phyloP scores from a whole-genome alignment of 2,888 invertebrate species.

The Digitonthophagus gazella region DNA sequence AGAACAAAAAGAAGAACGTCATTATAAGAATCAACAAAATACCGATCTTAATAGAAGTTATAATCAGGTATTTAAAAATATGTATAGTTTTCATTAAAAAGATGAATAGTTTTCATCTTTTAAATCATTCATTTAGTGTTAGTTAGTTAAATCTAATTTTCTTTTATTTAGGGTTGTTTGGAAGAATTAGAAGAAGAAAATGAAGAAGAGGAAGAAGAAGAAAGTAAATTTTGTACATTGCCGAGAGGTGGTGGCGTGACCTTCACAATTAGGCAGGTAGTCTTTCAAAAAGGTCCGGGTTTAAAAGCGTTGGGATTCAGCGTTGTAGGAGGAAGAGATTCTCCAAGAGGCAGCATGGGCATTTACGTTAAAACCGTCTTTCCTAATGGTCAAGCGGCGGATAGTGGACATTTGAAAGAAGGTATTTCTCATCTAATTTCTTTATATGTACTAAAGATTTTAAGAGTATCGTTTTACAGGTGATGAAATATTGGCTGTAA shows the following conservation, averaged over 20 bases:
- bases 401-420: conserved; percentile 78
- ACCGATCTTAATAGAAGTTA: conserved; percentile 7
- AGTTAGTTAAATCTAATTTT: neutral
- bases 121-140: neutral
- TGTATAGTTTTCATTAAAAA: conserved; percentile 1
- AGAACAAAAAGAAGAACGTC: conserved; percentile 5
- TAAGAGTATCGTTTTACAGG: conserved; percentile 59
- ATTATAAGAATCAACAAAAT: conserved; percentile 15
- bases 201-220: conserved; percentile 54
- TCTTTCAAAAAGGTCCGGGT: conserved; percentile 76
- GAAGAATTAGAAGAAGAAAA: conserved; percentile 46
- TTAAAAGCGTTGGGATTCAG: conserved; percentile 87
- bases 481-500: conserved; percentile 89
- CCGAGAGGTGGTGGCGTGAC: conserved; percentile 59
- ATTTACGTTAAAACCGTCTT: conserved; percentile 85
- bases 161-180: conserved; percentile 37
- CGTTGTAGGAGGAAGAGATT: conserved; percentile 84
- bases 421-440: conserved; percentile 55
- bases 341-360: conserved; percentile 79
- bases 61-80: conserved; percentile 2
- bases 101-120: too few relatives aligned
- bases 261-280: conserved; percentile 61
- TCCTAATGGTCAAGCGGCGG: conserved; percentile 78
- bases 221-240: conserved; percentile 69
- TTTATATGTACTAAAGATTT: neutral